Base-by-base conservation (phyloP, 2,888 invertebrate genomes). In the Lymantria dispar region DNA sequence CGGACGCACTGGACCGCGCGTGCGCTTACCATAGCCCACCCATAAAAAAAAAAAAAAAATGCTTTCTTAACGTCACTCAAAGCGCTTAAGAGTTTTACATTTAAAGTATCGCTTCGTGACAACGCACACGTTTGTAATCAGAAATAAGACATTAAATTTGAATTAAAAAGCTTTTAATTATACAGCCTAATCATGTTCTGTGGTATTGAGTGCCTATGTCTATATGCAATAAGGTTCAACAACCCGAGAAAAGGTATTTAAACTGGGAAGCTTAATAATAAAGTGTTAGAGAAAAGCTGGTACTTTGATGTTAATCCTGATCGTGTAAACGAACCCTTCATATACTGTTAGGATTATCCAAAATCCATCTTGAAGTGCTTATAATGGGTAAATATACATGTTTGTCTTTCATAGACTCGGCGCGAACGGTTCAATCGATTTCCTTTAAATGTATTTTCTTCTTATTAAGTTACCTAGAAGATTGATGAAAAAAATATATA, bases 121-220 rank as follows among this genome's bases (percentile, higher is more conserved):
- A 3, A 9, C 15, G 14, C 29, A 43, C n/a, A 43, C 42, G 22
- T 38, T 13, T 13, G 14, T 43, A 29, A 43, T 45, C 31, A 31
- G 48, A 43, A 48, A 8, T 38, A 14, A 48, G 38, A 45, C 41
- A 45, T 52, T 44, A 38, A 41, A 48, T 51, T 47, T 40, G 45
- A 48, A 43, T 52, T 48, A 44, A 51, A 47, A 47, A 40, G 31
- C 36, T 29, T 30, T 43, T 51, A 47, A 44, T 47, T 51, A 47
- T 47, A 47, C 47, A 51, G 29, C 43, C 29, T 44, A 22, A 51
- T 40, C 47, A 29, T 44, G 13, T 50, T 45, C 13, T n/a, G 29
- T 38, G 14, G 33, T 42, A 45, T 45, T 50, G 33, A 33, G 38
- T 31, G 13, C 31, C 39, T 45, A 40, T n/a, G 33, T 38, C 5